Evolutionary conservation across 2,888 invertebrate species (phyloP), one percentile per base, ranked within the genome.

Genomic region (Chrysomela aeneicollis): DNA sequence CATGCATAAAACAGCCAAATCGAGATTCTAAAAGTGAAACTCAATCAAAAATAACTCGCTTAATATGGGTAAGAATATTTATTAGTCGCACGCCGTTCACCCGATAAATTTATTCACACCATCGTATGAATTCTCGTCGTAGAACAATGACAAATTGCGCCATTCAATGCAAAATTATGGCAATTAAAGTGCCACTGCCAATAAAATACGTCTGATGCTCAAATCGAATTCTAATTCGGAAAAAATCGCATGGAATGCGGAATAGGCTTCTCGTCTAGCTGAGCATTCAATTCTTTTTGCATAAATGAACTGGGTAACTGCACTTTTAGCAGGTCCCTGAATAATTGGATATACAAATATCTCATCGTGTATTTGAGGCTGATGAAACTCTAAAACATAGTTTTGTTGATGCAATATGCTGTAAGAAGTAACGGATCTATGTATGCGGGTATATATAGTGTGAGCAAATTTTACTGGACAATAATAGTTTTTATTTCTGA

Each of bases 241-340:
- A n/a, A n/a, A n/a, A 47, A 58, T 59, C 59, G 22, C 17, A 47
- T 15, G 58, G 53, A 58, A 61, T 61, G 64, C 64, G 64, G 64
- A 59, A 64, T 66, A 66, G 71, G 76, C 76, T 76, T 57, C 67
- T 58, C 64, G 72, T 63, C 67, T 75, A 21, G 61, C 68, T 68
- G 69, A 58, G 65, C 62, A 72, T 75, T 71, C 73, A 71, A 73
- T 71, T 77, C 74, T 75, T 74, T 72, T 42, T 51, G 51, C 58
- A 59, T 50, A 53, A 63, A 65, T 61, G 61, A 61, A 65, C n/a
- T n/a, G 4, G 15, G 58, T 61, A 61, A 58, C 53, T 59, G 49
- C 60, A 54, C 64, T 65, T 63, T 59, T 55, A 59, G 63, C 59
- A 57, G 59, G 30, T 58, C 50, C 57, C 42, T 59, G 42, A 57